These are phyloP conservation scores for Coremacera marginata DNA, from an alignment of 2,888 invertebrate species.

Conservation along the genomic window DNA sequence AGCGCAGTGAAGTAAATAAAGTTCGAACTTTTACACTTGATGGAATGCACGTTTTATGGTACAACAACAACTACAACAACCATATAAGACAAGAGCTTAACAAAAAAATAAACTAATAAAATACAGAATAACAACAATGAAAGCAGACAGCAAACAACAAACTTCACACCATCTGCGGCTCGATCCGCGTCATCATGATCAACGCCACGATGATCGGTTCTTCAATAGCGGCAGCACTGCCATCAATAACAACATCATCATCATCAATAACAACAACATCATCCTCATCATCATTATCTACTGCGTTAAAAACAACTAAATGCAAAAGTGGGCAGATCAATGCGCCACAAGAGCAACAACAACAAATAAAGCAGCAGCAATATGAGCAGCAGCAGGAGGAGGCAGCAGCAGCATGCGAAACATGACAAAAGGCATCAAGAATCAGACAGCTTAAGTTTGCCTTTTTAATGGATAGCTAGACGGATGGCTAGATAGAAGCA, in stretches of 20 bases:
- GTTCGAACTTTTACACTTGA: conserved; percentile 48
- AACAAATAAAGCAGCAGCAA: background rate
- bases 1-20: background rate
- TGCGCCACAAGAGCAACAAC: background rate
- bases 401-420: background rate
- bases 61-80: conserved; percentile 10
- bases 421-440: conserved; percentile 20
- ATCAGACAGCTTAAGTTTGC: conserved; percentile 9
- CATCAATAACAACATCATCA: background rate
- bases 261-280: background rate
- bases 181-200: conserved; percentile 18
- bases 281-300: background rate
- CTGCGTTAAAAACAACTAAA: background rate
- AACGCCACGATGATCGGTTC: background rate
- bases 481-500: background rate
- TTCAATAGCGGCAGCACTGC: background rate
- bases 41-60: conserved; percentile 51
- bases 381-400: background rate
- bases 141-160: conserved; percentile 13
- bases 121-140: conserved; percentile 1
- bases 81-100: background rate
- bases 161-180: conserved; percentile 18
- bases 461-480: background rate
- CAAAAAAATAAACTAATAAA: background rate
- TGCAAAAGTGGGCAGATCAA: conserved; percentile 6